Conservation (phyloP, 1,140 invertebrate genomes). For the Protaetia brevitarsis region DNA sequence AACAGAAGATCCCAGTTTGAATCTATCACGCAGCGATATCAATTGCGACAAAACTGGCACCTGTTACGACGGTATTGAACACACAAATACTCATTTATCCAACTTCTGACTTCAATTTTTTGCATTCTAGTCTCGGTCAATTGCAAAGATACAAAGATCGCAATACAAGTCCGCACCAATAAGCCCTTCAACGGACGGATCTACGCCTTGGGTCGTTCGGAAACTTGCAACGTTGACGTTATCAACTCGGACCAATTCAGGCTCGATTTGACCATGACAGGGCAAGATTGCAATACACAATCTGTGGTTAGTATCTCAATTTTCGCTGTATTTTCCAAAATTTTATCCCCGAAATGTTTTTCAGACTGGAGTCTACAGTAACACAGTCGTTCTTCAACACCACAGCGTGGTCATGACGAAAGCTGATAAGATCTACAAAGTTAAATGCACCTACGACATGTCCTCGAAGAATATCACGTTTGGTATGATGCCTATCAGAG, state of each 20-base stretch:
- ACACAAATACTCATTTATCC: background rate
- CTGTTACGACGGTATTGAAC: conserved; percentile 84
- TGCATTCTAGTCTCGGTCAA: conserved; percentile 77
- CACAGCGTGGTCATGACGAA: conserved; percentile 96
- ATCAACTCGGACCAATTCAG: conserved; percentile 88
- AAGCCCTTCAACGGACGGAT: conserved; percentile 93
- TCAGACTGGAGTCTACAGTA: conserved; percentile 89
- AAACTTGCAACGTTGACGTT: conserved; percentile 93
- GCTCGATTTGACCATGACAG: conserved; percentile 87
- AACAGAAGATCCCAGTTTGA: conserved; percentile 66
- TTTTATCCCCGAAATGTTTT: conserved; percentile 47
- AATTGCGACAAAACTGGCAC: conserved; percentile 93
- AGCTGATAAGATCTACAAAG: conserved; percentile 95
- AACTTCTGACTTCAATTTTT: background rate
- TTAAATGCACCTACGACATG: conserved; percentile 95
- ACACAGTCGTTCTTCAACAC: conserved; percentile 92
- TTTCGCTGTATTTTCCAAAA: background rate
- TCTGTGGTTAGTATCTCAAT: conserved; percentile 71
- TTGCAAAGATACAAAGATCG: conserved; percentile 91
- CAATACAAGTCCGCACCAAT: conserved; percentile 87
- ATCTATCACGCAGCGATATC: conserved; percentile 69
- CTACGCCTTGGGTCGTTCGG: conserved; percentile 87
- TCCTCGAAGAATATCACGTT: conserved; percentile 95
- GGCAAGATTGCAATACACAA: conserved; percentile 92
- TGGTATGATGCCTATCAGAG: conserved; percentile 94